A percentile compares a stretch with the other conserved stretches of the same genome.
These are phyloP conservation scores for Ptycholaimellus sp. DNA, from an alignment of 2,888 invertebrate genomes.

Conservation along the genomic window DNA sequence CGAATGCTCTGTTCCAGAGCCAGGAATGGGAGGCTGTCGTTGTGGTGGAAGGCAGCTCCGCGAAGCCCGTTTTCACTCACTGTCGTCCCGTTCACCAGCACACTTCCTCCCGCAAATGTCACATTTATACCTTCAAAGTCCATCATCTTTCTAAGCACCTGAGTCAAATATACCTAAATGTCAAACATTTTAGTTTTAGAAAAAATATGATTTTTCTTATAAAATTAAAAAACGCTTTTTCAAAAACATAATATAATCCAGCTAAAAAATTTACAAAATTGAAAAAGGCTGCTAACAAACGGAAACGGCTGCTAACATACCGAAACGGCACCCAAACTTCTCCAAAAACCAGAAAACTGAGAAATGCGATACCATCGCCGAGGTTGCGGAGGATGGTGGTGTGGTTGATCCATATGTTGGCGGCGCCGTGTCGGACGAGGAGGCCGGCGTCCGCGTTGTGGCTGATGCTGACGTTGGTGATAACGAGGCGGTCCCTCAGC, in stretches of 20 bases:
- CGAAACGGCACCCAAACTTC: no score
- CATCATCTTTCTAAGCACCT: no score
- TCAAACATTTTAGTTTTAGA: no score
- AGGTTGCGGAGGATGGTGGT: conserved; percentile 66
- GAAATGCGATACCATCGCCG: conserved; percentile 53
- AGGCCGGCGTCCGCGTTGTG: conserved; percentile 20
- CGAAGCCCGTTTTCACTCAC: conserved; percentile 52
- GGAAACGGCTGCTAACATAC: no score
- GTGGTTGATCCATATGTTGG: conserved; percentile 73
- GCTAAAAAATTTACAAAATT: no score
- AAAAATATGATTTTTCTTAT: no score
- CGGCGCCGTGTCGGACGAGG: conserved; percentile 55
- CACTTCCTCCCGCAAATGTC: conserved; percentile 72
- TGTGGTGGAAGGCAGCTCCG: conserved; percentile 67
- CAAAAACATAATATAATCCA: no score
- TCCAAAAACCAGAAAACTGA: background rate
- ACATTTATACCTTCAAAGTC: no score
- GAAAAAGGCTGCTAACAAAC: no score
- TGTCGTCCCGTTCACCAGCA: conserved; percentile 63
- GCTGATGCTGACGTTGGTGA: conserved; percentile 20
- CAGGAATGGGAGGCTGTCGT: conserved; percentile 57
- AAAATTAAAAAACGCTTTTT: no score
- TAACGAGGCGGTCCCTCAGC: conserved; percentile 36
- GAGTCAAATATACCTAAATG: no score
- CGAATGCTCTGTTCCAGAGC: conserved; percentile 59